Evolutionary conservation across 2,113 vertebrate genomes (phyloP).

Genomic region (Erinaceus europaeus): DNA sequence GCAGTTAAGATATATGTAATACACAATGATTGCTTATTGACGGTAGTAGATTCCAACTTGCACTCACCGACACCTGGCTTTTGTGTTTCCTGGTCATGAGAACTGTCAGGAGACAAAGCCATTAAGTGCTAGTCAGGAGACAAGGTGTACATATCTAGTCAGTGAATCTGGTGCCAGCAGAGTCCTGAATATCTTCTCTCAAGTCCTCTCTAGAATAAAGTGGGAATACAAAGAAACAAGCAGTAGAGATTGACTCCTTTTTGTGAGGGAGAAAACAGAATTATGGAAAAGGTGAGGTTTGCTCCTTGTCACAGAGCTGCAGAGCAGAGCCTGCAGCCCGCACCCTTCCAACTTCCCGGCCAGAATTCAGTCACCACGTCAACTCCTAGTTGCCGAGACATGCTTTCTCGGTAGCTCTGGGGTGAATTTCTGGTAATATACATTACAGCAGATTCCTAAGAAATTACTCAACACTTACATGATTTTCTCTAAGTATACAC

Average conservation of each 20-base stretch:
- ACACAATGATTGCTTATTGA: background rate
- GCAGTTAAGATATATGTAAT: background rate
- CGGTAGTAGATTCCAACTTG: background rate
- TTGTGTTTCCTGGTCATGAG: background rate
- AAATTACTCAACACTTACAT: background rate
- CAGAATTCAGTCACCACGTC: too few relatives aligned
- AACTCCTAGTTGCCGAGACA: too few relatives aligned
- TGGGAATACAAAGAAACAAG: background rate
- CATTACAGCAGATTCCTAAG: too few relatives aligned
- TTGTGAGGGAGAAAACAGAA: background rate
- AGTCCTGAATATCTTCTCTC: background rate
- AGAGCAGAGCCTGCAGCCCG: background rate
- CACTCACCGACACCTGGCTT: background rate
- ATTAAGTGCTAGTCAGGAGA: background rate
- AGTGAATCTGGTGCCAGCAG: background rate
- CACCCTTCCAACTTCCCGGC: background rate
- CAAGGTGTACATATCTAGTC: background rate
- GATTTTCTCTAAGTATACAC: too few relatives aligned
- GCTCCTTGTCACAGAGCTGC: background rate
- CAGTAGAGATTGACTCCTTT: background rate
- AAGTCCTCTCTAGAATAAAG: background rate
- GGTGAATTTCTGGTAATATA: too few relatives aligned
- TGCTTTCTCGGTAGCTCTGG: too few relatives aligned
- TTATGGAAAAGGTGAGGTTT: background rate
- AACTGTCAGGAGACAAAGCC: background rate